Evolutionary conservation across 2,888 invertebrate genomes (phyloP).

Genomic region (Drosophila longiperda): DNA sequence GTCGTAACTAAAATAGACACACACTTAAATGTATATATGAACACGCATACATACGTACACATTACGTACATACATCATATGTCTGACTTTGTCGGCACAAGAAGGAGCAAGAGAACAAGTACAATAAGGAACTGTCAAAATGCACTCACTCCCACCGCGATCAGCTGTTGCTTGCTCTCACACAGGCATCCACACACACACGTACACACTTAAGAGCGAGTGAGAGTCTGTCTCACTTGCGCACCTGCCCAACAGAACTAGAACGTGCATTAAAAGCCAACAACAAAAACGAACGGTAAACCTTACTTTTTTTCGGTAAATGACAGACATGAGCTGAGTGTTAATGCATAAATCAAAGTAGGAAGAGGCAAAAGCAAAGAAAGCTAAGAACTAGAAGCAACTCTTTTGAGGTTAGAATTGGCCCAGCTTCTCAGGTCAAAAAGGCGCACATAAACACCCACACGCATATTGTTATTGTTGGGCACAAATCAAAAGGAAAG

Average conservation of each 20-base stretch:
- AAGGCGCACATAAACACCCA: slow-evolving; percentile 23
- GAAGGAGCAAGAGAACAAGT: slow-evolving; percentile 41
- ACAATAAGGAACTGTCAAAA: slow-evolving; percentile 46
- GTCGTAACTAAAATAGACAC: slow-evolving; percentile 10
- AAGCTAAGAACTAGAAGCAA: slow-evolving; percentile 45
- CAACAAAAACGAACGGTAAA: slow-evolving; percentile 57
- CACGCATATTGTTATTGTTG: slow-evolving; percentile 26
- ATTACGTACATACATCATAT: slow-evolving; percentile 13
- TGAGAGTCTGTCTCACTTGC: slow-evolving; percentile 47
- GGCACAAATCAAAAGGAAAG: slow-evolving; percentile 47
- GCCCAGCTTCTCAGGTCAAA: slow-evolving; percentile 57
- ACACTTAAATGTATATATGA: not conserved
- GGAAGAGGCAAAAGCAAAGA: slow-evolving; percentile 38
- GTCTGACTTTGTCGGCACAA: slow-evolving; percentile 25
- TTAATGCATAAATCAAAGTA: slow-evolving; percentile 57
- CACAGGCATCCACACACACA: slow-evolving; percentile 30
- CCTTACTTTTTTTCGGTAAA: slow-evolving; percentile 40
- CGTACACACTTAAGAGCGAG: slow-evolving; percentile 29
- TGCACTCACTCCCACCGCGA: slow-evolving; percentile 55
- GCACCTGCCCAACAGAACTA: slow-evolving; percentile 57
- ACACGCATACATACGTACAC: not conserved
- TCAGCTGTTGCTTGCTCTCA: slow-evolving; percentile 74
- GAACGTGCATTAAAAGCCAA: slow-evolving; percentile 53
- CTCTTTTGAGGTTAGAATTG: slow-evolving; percentile 72
- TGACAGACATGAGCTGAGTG: slow-evolving; percentile 46